These are phyloP conservation scores for Vulpes lagopus DNA, from an alignment of 2,113 vertebrate genomes.

Conservation along the genomic window DNA sequence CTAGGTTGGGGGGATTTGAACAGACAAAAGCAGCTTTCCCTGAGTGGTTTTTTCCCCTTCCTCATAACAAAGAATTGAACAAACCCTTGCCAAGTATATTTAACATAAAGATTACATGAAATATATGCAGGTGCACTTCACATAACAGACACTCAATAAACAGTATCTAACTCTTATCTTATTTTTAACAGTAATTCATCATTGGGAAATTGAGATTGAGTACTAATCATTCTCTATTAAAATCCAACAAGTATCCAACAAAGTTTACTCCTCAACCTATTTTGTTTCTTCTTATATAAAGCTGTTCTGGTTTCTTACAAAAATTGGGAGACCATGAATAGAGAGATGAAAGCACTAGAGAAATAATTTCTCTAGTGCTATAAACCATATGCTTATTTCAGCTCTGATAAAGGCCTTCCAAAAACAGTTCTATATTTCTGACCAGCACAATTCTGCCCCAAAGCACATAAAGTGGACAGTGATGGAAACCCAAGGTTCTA, in stretches of 20 bases:
- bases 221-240: not conserved
- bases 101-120: not conserved
- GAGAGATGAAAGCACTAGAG: not conserved
- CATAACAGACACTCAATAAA: not conserved
- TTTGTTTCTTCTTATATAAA: constrained; percentile 9
- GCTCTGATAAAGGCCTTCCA: not conserved
- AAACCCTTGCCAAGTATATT: not conserved
- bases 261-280: not conserved
- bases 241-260: not conserved
- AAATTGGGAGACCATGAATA: not conserved
- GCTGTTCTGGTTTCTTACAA: not conserved
- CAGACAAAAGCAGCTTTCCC: not conserved
- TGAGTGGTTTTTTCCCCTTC: not conserved
- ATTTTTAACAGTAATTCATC: not conserved
- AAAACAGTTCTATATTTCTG: not conserved
- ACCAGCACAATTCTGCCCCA: not conserved
- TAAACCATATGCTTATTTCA: not conserved
- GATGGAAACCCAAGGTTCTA: not conserved
- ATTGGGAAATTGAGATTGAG: not conserved
- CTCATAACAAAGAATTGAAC: not conserved
- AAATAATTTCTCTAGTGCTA: not conserved
- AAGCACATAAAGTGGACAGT: no score
- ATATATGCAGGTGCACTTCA: not conserved
- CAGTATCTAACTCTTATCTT: not conserved
- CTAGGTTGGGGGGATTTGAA: not conserved